Percentiles rank a stretch among this genome's conserved stretches.
Evolutionary conservation across 2,797 vertebrate species (phyloP).

Genomic region (Propithecus deckenii): DNA sequence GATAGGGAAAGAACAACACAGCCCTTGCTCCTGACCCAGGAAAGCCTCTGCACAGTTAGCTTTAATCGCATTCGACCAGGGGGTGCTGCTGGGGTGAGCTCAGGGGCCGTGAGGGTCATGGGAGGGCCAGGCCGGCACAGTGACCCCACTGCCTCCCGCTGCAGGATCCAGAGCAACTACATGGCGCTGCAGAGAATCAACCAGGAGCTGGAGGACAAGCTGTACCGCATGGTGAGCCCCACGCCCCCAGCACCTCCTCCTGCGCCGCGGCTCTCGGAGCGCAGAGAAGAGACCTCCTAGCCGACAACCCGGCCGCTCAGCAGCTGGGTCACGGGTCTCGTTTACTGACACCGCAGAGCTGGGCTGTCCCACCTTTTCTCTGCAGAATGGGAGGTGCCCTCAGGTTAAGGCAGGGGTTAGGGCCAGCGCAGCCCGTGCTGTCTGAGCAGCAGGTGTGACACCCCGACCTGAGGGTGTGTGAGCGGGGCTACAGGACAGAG

Average conservation of each 20-base stretch:
- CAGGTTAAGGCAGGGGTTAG: too few relatives aligned
- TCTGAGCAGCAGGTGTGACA: not conserved
- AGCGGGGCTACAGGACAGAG: not conserved
- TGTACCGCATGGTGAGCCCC: slow-evolving; percentile 93
- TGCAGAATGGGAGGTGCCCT: too few relatives aligned
- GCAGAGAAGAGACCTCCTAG: not conserved
- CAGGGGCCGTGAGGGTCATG: rapidly evolving
- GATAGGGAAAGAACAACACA: rapidly evolving
- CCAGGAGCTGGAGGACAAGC: slow-evolving; percentile 97
- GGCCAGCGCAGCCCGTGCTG: not conserved
- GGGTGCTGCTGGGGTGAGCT: not conserved
- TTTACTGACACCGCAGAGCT: not conserved
- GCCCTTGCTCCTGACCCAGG: not conserved
- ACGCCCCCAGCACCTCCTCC: rapidly evolving
- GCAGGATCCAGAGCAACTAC: slow-evolving; percentile 97
- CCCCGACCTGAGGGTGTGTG: rapidly evolving
- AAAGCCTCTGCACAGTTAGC: not conserved
- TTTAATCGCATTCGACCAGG: not conserved
- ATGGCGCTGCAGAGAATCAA: slow-evolving; percentile 97
- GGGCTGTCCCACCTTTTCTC: not conserved
- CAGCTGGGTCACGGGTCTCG: not conserved
- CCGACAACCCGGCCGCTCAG: rapidly evolving
- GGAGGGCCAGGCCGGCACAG: not conserved
- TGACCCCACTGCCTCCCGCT: slow-evolving; percentile 74
- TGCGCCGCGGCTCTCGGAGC: too few relatives aligned